Evolutionary conservation across 2,113 vertebrate genomes (phyloP).

Genomic region (Panthera leo): DNA sequence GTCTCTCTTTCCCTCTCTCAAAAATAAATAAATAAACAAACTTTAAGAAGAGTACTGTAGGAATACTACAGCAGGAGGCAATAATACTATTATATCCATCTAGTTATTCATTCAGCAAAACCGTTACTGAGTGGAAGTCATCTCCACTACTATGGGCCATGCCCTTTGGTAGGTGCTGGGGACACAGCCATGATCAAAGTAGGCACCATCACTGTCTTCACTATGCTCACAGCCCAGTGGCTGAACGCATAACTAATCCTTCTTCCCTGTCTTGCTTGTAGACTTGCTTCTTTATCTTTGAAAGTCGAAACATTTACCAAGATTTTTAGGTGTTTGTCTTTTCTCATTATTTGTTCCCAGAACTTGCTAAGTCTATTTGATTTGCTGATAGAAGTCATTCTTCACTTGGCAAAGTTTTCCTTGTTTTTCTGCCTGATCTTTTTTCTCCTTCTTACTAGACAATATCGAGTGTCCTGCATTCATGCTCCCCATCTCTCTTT

Average conservation of each 20-base stretch:
- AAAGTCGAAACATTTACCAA: neutral
- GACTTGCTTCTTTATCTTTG: neutral
- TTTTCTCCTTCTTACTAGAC: neutral
- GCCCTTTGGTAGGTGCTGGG: too few species aligned
- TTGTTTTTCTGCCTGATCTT: neutral
- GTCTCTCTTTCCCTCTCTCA: too few species aligned
- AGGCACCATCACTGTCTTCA: accelerated
- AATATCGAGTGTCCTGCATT: neutral
- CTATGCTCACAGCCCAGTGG: neutral
- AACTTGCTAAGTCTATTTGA: neutral
- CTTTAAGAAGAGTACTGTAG: too few species aligned
- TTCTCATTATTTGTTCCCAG: neutral
- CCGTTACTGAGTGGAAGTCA: neutral
- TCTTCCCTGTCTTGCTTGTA: neutral
- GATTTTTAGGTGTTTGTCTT: neutral
- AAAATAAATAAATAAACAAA: too few species aligned
- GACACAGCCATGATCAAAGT: neutral
- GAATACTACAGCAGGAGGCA: neutral
- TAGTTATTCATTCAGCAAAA: neutral
- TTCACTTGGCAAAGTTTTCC: neutral
- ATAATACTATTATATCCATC: neutral
- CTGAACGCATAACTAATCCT: neutral
- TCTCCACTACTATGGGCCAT: neutral
- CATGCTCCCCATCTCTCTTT: accelerated
- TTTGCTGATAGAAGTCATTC: neutral